A percentile compares a stretch with the other conserved stretches of the same genome.
phyloP scores from a whole-genome alignment of 2,888 invertebrate genomes.

The Tetragonisca angustula region DNA sequence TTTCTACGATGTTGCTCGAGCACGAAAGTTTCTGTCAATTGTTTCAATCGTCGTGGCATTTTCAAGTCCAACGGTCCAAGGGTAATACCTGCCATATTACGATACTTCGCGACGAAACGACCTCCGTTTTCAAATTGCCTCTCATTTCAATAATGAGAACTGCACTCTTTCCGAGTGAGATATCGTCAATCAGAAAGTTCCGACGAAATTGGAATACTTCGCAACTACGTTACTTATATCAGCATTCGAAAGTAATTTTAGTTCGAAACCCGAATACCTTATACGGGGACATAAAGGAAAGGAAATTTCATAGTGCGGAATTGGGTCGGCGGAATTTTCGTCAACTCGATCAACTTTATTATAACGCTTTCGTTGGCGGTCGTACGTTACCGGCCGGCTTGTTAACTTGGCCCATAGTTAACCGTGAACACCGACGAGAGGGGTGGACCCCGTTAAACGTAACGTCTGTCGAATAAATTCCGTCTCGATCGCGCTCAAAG shows the following conservation, averaged over 20 bases:
- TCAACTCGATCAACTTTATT: constrained; percentile 14
- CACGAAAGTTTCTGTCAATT: not conserved
- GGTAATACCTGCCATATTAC: too few relatives aligned
- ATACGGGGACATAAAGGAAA: not conserved
- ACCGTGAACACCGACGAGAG: not conserved
- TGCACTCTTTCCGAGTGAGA: not conserved
- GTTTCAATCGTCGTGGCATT: not conserved
- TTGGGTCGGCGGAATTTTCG: constrained; percentile 25
- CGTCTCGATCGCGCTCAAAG: constrained; percentile 11
- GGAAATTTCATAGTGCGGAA: constrained; percentile 1
- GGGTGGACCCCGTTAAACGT: constrained; percentile 8
- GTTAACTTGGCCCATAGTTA: constrained; percentile 38
- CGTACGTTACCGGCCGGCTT: not conserved
- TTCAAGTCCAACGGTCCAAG: not conserved
- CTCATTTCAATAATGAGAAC: not conserved
- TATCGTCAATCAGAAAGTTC: not conserved
- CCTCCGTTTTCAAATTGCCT: not conserved
- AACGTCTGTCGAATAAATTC: constrained; percentile 34
- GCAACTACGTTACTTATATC: not conserved
- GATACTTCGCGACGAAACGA: too few relatives aligned
- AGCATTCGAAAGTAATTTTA: not conserved
- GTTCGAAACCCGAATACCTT: constrained; percentile 6
- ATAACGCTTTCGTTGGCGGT: constrained; percentile 1
- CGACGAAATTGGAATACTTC: not conserved
- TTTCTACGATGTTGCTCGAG: not conserved